These are phyloP conservation scores for Petrocephalus zakoni DNA, from an alignment of 2,113 vertebrate genomes.

Conservation along the genomic window DNA sequence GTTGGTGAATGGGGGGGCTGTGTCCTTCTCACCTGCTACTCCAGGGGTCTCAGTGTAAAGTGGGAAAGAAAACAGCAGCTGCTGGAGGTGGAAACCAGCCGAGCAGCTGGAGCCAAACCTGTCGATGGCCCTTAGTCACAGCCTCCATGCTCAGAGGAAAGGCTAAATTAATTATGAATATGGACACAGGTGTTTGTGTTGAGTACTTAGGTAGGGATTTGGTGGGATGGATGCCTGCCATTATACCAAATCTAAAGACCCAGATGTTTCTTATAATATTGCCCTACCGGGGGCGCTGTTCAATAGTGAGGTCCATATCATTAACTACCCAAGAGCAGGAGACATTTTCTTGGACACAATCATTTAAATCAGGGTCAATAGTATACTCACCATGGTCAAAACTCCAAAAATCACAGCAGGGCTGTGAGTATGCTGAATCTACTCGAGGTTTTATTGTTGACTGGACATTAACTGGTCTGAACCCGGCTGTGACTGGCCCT, in stretches of 20 bases:
- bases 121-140: background rate
- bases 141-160: background rate
- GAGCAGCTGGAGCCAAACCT: background rate
- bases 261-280: background rate
- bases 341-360: background rate
- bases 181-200: background rate
- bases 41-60: background rate
- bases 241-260: background rate
- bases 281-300: background rate
- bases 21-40: background rate
- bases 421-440: background rate
- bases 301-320: background rate
- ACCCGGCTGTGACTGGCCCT: background rate
- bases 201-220: background rate
- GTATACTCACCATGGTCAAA: background rate
- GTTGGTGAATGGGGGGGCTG: background rate
- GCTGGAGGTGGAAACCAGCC: background rate
- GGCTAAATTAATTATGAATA: background rate
- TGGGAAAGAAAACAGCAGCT: background rate
- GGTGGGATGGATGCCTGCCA: background rate
- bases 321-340: background rate
- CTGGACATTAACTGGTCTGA: constrained; percentile 4
- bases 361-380: background rate
- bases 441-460: background rate
- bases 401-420: background rate